These are phyloP conservation scores for Rhynchotus rufescens DNA, from an alignment of 2,797 vertebrate species.

Conservation along the genomic window DNA sequence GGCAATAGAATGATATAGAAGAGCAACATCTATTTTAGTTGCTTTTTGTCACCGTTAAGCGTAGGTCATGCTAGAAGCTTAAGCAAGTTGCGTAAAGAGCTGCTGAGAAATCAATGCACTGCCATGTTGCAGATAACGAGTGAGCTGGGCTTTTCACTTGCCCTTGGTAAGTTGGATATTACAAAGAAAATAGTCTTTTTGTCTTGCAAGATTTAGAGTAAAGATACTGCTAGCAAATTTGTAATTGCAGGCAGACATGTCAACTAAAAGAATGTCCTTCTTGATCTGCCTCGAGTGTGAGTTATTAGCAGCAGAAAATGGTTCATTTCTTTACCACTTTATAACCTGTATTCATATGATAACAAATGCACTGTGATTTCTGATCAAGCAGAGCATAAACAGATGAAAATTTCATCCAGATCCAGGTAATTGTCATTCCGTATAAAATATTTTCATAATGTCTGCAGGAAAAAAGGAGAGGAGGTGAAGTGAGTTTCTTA, in stretches of 20 bases:
- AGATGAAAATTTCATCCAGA: neutral
- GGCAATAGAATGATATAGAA: neutral
- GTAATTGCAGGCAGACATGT: neutral
- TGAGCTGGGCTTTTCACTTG: neutral
- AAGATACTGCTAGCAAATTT: neutral
- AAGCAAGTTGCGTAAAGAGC: neutral
- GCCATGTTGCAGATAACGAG: neutral
- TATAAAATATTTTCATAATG: neutral
- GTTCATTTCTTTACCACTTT: neutral
- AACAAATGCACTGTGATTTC: neutral
- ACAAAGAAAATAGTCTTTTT: neutral
- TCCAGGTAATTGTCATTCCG: neutral
- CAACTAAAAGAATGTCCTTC: neutral
- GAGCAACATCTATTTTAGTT: neutral
- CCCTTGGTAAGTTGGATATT: neutral
- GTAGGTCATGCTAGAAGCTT: neutral
- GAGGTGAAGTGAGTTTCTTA: neutral
- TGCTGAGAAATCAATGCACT: neutral
- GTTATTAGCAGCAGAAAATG: neutral
- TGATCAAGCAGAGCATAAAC: neutral
- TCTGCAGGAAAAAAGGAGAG: neutral
- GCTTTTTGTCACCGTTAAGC: neutral
- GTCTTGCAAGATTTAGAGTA: neutral
- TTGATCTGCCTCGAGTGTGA: neutral
- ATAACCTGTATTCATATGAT: neutral